Conservation (phyloP, 2,888 invertebrate genomes). For the Melanophora roralis region DNA sequence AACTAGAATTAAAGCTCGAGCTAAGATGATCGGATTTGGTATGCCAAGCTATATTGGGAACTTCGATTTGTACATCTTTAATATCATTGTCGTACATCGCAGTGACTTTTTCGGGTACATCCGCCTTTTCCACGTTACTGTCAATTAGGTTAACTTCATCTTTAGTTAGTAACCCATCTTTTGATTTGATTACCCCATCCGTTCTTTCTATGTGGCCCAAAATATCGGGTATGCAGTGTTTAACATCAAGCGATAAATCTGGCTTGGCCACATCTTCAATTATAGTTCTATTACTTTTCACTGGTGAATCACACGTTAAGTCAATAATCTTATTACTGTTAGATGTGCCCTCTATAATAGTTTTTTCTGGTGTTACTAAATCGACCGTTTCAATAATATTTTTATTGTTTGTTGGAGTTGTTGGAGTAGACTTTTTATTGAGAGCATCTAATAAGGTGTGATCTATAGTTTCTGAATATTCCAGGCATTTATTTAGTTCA, state of each 20-base stretch:
- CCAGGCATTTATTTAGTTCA: conserved; percentile 75
- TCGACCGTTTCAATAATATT: conserved; percentile 75
- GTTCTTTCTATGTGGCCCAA: conserved; percentile 72
- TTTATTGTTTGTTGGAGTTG: conserved; percentile 70
- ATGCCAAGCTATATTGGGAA: conserved; percentile 79
- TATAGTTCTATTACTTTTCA: conserved; percentile 66
- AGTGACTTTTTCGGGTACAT: conserved; percentile 71
- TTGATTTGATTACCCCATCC: conserved; percentile 37
- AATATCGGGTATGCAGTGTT: conserved; percentile 75
- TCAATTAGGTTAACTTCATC: conserved; percentile 67
- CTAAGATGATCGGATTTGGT: conserved; percentile 79
- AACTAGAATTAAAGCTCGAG: conserved; percentile 69
- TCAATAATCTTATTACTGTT: conserved; percentile 74
- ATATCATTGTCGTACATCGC: conserved; percentile 69
- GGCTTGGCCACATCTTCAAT: conserved; percentile 68
- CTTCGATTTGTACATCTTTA: conserved; percentile 79
- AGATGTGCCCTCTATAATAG: conserved; percentile 58
- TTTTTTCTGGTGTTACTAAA: conserved; percentile 75
- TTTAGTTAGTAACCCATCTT: conserved; percentile 51
- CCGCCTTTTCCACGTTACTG: conserved; percentile 72
- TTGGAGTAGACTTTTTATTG: conserved; percentile 66
- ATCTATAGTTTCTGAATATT: conserved; percentile 75
- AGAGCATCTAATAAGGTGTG: conserved; percentile 73
- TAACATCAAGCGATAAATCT: conserved; percentile 74
- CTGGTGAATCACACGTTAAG: conserved; percentile 67